Evolutionary conservation across 2,888 invertebrate species (phyloP), one percentile per base, ranked within the genome.

Genomic region (Aspidiotus destructor): DNA sequence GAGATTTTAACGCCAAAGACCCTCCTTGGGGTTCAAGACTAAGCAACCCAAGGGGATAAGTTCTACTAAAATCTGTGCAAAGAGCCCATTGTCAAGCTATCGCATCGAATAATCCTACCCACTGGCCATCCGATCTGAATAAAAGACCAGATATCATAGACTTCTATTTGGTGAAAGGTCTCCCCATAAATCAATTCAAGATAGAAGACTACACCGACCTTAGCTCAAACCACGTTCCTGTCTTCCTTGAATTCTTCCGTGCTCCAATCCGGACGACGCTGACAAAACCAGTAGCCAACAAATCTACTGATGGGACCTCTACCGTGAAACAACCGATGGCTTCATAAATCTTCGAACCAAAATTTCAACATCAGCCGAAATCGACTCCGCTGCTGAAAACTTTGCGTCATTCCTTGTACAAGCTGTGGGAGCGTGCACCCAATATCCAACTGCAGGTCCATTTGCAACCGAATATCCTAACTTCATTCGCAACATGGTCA

Each of bases 121-220:
- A n/a, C 16, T 57, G 57, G 57, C 57, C 57, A 10, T 10, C 57
- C 15, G 57, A 57, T 16, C 11, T 11, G 11, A 11, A 10, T 11
- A 57, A 57, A 16, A 11, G 16, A 15, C 57, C 57, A 17, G 57
- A 57, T 57, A 57, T 57, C 17, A 57, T 57, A n/a, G 57, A 57
- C 17, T 57, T 57, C 17, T n/a, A n/a, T 15, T 10, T 57, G 16
- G 15, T 16, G n/a, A 57, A 57, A 16, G 57, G 57, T 10, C 17
- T 57, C 10, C 57, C 57, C 10, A 10, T 16, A 13, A 10, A 11
- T 57, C 57, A 57, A 2, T 57, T 57, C 57, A 57, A 57, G 17
- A 16, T 57, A 13, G 16, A 57, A n/a, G 11, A 16, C 15, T 11
- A n/a, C 15, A 16, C 10, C 10, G 57, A 57, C 57, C 57, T 57